A percentile compares a stretch with the other conserved stretches of the same genome.
Conservation (phyloP, 2,113 vertebrate species). For the Alaudala cheleensis region DNA sequence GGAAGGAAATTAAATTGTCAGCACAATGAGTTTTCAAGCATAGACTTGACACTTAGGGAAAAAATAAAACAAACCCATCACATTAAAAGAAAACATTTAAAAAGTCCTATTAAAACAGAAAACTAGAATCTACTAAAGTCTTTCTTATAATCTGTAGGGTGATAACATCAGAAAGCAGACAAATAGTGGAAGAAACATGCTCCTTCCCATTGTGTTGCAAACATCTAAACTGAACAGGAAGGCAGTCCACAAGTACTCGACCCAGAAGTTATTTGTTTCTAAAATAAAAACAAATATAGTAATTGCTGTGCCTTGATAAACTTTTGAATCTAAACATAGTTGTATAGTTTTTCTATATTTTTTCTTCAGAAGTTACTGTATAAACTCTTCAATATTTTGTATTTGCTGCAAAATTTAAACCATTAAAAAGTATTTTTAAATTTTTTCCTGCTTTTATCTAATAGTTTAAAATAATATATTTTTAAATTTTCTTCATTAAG, state of each 20-base stretch:
- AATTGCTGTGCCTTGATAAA: not conserved
- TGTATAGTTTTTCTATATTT: not conserved
- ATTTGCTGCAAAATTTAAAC: not conserved
- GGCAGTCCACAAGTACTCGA: not conserved
- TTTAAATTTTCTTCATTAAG: not conserved
- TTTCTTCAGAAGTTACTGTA: not conserved
- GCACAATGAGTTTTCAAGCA: not conserved
- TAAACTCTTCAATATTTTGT: not conserved
- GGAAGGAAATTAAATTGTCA: not conserved
- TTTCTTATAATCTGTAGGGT: not conserved
- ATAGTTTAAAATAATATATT: not conserved
- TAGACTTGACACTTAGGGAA: not conserved
- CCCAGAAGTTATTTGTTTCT: not conserved
- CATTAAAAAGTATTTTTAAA: not conserved
- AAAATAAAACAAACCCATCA: not conserved
- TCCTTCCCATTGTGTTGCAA: not conserved
- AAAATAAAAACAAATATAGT: not conserved
- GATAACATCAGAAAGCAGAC: not conserved
- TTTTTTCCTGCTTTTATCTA: not conserved
- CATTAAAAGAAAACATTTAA: not conserved
- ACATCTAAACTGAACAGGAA: not conserved
- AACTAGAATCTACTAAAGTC: not conserved
- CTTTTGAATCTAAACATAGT: not conserved
- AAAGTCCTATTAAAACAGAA: not conserved
- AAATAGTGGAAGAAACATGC: not conserved